These are phyloP conservation scores for Drosophila murphyi DNA, from an alignment of 1,140 invertebrate species.

Conservation along the genomic window DNA sequence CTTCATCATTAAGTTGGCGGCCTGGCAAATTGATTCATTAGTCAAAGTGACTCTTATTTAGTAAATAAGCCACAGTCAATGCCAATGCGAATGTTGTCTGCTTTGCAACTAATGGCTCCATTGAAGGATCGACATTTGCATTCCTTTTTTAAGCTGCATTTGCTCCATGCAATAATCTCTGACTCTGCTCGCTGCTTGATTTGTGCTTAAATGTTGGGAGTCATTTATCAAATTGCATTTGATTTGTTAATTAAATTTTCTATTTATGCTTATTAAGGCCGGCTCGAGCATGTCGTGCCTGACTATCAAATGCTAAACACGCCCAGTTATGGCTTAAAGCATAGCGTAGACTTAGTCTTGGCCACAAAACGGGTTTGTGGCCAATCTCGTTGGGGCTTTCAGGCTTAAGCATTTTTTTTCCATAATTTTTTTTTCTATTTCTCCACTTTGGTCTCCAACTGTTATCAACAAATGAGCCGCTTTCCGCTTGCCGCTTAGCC, in stretches of 20 bases:
- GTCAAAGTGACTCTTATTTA: slow-evolving; percentile 82
- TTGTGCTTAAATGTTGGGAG: slow-evolving; percentile 34
- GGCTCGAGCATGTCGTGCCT: slow-evolving; percentile 38
- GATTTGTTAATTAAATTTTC: slow-evolving; percentile 82
- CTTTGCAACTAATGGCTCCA: slow-evolving; percentile 10
- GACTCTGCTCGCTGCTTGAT: background rate
- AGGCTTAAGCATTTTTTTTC: background rate
- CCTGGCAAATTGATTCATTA: slow-evolving; percentile 81
- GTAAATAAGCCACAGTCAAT: slow-evolving; percentile 43
- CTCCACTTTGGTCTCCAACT: slow-evolving; percentile 55
- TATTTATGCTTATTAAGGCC: slow-evolving; percentile 74
- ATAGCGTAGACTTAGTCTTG: background rate
- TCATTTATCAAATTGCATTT: slow-evolving; percentile 80
- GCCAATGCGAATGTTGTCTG: background rate
- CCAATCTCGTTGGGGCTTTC: slow-evolving; percentile 38
- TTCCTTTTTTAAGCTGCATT: slow-evolving; percentile 40
- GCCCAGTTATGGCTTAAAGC: slow-evolving; percentile 48
- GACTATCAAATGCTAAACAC: slow-evolving; percentile 61
- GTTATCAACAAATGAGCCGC: slow-evolving; percentile 73
- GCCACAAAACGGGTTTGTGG: slow-evolving; percentile 46
- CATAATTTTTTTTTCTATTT: background rate
- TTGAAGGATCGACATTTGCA: slow-evolving; percentile 36
- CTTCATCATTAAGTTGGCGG: slow-evolving; percentile 62
- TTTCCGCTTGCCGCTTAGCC: slow-evolving; percentile 35
- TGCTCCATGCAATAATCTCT: background rate